Evolutionary conservation across 2,888 invertebrate genomes (phyloP).

Genomic region (Drosophila helvetica): DNA sequence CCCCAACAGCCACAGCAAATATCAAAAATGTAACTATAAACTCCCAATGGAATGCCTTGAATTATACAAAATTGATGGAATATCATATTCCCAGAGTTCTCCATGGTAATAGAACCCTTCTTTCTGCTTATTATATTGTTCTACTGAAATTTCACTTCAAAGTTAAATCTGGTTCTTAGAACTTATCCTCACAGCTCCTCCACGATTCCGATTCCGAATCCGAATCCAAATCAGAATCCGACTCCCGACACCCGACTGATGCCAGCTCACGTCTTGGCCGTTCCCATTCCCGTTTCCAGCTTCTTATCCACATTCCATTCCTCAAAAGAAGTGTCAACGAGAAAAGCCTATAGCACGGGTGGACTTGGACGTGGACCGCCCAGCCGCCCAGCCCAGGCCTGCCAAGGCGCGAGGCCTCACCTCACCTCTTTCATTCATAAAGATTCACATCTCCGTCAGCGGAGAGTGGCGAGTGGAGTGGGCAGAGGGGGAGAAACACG

Average conservation of each 20-base stretch:
- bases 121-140: not conserved
- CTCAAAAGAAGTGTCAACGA: constrained; percentile 68
- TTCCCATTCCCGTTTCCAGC: constrained; percentile 47
- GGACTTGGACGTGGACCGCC: too few relatives aligned
- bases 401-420: constrained; percentile 21
- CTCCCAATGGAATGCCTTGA: not conserved
- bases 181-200: not conserved
- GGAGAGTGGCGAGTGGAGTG: not conserved
- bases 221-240: too few relatives aligned
- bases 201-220: not conserved
- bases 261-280: constrained; percentile 67
- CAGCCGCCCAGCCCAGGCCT: constrained; percentile 28
- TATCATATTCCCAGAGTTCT: not conserved
- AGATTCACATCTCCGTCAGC: constrained; percentile 59
- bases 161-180: not conserved
- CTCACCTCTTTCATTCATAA: constrained; percentile 66
- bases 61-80: not conserved
- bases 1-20: not conserved
- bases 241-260: constrained; percentile 9
- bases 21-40: too few relatives aligned
- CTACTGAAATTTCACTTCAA: not conserved
- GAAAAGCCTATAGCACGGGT: constrained; percentile 48
- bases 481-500: constrained; percentile 47
- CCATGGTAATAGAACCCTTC: too few relatives aligned
- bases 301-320: constrained; percentile 55